phyloP scores from a whole-genome alignment of 2,797 vertebrate species.

The Carduelis carduelis region DNA sequence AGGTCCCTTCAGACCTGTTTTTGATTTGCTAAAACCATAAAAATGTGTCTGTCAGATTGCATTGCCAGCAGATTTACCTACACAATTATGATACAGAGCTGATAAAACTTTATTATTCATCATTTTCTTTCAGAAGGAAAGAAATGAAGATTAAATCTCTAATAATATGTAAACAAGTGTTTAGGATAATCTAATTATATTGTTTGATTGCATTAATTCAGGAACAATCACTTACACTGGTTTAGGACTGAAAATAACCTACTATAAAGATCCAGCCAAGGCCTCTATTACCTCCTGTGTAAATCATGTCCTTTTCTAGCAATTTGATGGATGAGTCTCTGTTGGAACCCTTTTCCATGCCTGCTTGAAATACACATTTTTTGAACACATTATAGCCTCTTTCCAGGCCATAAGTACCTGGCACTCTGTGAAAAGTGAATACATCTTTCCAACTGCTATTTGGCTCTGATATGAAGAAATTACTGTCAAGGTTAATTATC shows the following conservation, averaged over 20 bases:
- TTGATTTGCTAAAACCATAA: not conserved
- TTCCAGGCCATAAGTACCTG: conserved; percentile 53
- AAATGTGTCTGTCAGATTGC: not conserved
- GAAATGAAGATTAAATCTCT: not conserved
- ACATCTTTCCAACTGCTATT: conserved; percentile 48
- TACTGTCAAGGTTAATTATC: conserved; percentile 69
- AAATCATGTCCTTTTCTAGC: not conserved
- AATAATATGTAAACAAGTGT: not conserved
- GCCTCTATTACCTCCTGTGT: not conserved
- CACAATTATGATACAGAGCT: not conserved
- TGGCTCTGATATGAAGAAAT: conserved; percentile 57
- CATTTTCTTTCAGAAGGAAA: not conserved
- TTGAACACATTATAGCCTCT: conserved; percentile 22
- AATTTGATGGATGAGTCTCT: conserved; percentile 8
- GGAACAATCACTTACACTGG: not conserved
- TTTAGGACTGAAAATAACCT: not conserved
- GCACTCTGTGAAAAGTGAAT: conserved; percentile 59
- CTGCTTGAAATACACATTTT: conserved; percentile 32
- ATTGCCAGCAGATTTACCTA: not conserved
- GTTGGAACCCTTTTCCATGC: conserved; percentile 15
- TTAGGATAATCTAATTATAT: not conserved
- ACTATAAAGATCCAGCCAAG: not conserved
- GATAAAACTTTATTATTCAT: not conserved
- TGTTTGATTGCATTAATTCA: not conserved
- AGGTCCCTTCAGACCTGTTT: not conserved